These are phyloP conservation scores for Athalia cordata DNA, from an alignment of 2,888 invertebrate species.

Conservation along the genomic window DNA sequence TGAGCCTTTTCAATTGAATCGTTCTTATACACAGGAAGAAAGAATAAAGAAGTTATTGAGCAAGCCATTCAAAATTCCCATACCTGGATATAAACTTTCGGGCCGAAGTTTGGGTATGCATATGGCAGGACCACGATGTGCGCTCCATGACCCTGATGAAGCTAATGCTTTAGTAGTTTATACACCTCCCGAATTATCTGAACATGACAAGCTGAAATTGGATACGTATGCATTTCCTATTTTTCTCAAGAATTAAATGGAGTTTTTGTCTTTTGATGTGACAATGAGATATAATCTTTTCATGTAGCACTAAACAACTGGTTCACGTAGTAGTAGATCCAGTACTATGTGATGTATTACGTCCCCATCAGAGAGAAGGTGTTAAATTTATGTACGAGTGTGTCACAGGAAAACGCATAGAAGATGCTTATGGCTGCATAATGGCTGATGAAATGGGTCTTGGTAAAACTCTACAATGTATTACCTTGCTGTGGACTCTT, in stretches of 20 bases:
- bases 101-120: slow-evolving; percentile 88
- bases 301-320: slow-evolving; percentile 76
- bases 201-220: slow-evolving; percentile 91
- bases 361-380: slow-evolving; percentile 99
- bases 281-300: slow-evolving; percentile 16
- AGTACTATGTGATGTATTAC: slow-evolving; percentile 87
- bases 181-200: slow-evolving; percentile 87
- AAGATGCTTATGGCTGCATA: slow-evolving; percentile 93
- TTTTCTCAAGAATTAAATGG: not conserved
- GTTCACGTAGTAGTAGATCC: slow-evolving; percentile 99
- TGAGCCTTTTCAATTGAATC: not conserved
- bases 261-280: not conserved
- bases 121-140: slow-evolving; percentile 76
- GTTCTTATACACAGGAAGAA: slow-evolving; percentile 79
- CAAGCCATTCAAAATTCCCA: slow-evolving; percentile 94
- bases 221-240: slow-evolving; percentile 76
- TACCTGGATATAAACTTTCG: slow-evolving; percentile 88
- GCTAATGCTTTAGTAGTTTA: slow-evolving; percentile 94
- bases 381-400: slow-evolving; percentile 99
- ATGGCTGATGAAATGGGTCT: slow-evolving; percentile 99
- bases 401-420: slow-evolving; percentile 93
- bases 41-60: slow-evolving; percentile 88
- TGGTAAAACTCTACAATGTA: slow-evolving; percentile 98
- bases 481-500: slow-evolving; percentile 95
- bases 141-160: slow-evolving; percentile 94